Percentiles rank a stretch among this genome's conserved stretches.
phyloP scores from a whole-genome alignment of 2,888 invertebrate species.

The Gryllus longicercus region DNA sequence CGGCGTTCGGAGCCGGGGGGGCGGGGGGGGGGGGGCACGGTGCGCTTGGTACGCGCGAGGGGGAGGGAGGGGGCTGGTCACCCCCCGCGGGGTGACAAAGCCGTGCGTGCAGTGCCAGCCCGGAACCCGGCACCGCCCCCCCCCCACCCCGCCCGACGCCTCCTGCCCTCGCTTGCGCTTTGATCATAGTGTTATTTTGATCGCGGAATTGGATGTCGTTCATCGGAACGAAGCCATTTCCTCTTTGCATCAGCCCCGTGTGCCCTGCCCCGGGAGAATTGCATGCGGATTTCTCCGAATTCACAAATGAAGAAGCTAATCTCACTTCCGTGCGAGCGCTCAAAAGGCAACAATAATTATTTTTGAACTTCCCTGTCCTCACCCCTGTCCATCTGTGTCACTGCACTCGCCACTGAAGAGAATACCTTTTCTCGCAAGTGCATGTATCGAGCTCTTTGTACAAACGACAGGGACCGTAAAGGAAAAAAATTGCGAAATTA shows the following conservation, averaged over 20 bases:
- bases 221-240: background rate
- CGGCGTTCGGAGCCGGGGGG: background rate
- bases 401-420: no score
- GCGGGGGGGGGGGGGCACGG: background rate
- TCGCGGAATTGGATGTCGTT: constrained; percentile 10
- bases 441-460: no score
- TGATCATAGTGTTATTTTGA: constrained; percentile 7
- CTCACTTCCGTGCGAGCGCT: background rate
- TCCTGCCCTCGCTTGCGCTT: background rate
- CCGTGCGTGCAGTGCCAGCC: constrained; percentile 26
- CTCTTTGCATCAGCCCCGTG: background rate
- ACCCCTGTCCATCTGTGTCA: no score
- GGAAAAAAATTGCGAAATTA: no score
- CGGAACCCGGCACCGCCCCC: background rate
- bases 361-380: background rate
- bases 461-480: no score
- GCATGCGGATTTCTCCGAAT: background rate
- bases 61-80: background rate
- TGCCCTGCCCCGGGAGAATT: background rate
- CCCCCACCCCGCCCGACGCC: background rate
- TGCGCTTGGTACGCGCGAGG: background rate
- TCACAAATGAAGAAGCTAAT: background rate
- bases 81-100: constrained; percentile 4
- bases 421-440: no score
- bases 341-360: background rate